Evolutionary conservation across 92 coral and sea anemone species (phyloP), one percentile per base, ranked within the genome.

Genomic region (Parazoanthus swiftii): DNA sequence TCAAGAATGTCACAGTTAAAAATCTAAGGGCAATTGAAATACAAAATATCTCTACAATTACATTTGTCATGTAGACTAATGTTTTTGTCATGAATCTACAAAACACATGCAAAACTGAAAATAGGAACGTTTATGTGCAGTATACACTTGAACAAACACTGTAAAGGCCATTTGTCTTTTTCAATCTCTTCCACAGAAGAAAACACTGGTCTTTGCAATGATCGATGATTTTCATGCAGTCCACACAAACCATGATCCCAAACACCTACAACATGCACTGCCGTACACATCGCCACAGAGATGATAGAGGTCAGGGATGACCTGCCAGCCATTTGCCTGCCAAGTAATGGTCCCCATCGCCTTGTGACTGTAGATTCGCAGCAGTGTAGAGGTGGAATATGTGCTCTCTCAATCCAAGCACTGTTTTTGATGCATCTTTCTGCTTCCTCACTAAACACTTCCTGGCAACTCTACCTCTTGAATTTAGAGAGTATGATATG

Each of bases 161-260:
- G 42, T 39, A 39, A 39, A 39, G 42, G 42, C 74, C 21, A 9
- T 68, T 68, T 68, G 74, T 68, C 21, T 68, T 68, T 68, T 1
- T 68, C 74, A 68, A 68, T 68, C 74, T 18, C 35, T 21, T 68
- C 18, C 33, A 68, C 29, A 65, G 71, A 65, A 68, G 74, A 68
- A 68, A 68, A 68, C 74, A 23, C n/a, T 68, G 74, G 74, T 68
- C 81, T 0, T 77, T 38, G 50, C 58, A 38, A 77, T 77, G 33
- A 77, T 77, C 18, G 81, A 35, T 77, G 81, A 77, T 48, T 77
- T 35, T 33, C 81, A 77, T 77, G 58, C 48, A 39, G 33, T 77
- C 48, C 81, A 77, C 10, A 77, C 81, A 35, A 77, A 38, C 10
- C 16, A 77, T 38, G 48, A 48, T 77, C 81, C 43, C 48, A 77